These are phyloP conservation scores for Xiphophorus couchianus DNA, from an alignment of 2,113 vertebrate genomes.

Conservation along the genomic window DNA sequence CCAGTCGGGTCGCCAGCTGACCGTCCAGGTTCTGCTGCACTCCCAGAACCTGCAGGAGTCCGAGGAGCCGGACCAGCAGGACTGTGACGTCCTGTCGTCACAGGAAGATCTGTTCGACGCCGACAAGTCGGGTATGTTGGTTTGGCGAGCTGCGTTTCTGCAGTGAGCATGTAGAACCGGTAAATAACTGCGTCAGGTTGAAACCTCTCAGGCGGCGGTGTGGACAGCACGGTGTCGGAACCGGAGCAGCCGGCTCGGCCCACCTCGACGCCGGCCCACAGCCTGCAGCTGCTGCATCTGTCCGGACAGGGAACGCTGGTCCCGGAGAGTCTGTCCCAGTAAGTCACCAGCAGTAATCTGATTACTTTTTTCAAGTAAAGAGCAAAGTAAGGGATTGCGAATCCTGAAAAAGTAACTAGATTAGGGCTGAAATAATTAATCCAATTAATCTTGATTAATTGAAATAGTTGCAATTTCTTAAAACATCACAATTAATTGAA, in stretches of 20 bases:
- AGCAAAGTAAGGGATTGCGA: no score
- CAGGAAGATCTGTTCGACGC: conserved; percentile 91
- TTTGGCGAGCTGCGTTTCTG: not conserved
- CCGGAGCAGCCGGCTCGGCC: conserved; percentile 73
- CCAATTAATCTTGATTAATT: no score
- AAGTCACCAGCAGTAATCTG: conserved; percentile 56
- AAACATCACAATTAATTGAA: no score
- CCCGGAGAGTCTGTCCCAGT: conserved; percentile 86
- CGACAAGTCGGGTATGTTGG: conserved; percentile 60
- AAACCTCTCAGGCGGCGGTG: conserved; percentile 56
- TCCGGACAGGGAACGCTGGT: conserved; percentile 86
- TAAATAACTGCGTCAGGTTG: not conserved
- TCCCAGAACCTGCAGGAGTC: conserved; percentile 62
- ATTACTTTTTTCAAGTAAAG: no score
- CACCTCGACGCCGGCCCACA: conserved; percentile 81
- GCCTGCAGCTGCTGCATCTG: conserved; percentile 87
- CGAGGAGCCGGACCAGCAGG: conserved; percentile 53
- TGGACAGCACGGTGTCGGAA: conserved; percentile 77
- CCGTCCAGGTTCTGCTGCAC: conserved; percentile 68
- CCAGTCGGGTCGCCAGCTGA: conserved; percentile 48
- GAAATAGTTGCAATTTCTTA: no score
- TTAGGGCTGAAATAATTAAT: no score
- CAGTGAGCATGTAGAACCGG: not conserved
- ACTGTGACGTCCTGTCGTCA: conserved; percentile 82
- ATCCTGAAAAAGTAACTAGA: no score